Conservation (phyloP, 1,140 invertebrate genomes). For the Drosophila takahashii region DNA sequence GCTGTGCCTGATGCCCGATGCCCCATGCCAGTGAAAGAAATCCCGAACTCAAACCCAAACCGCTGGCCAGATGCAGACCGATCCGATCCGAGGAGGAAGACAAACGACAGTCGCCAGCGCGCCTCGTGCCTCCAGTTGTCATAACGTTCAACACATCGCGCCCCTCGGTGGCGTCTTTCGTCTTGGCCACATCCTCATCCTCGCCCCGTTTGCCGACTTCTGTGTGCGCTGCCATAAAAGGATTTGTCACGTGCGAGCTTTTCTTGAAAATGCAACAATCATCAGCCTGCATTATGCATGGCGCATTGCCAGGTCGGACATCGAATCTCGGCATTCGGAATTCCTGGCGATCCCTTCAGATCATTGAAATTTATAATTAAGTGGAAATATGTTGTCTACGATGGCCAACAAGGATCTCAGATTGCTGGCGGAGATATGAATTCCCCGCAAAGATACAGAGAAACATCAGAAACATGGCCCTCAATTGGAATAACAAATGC, state of each 20-base stretch:
- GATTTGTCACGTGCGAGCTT: conserved; percentile 85
- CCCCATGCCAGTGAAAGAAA: conserved; percentile 11
- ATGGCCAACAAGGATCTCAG: conserved; percentile 54
- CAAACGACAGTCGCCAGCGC: conserved; percentile 52
- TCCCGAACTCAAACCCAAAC: conserved; percentile 12
- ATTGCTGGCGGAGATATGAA: conserved; percentile 54
- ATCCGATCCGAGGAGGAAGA: conserved; percentile 21
- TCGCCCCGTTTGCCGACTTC: neutral
- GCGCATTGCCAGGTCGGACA: conserved; percentile 38
- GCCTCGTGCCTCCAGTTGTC: conserved; percentile 79
- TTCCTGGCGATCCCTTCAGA: conserved; percentile 50
- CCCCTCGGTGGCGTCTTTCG: conserved; percentile 45
- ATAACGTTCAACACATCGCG: conserved; percentile 80
- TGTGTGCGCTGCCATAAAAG: conserved; percentile 81
- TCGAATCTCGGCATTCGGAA: conserved; percentile 64
- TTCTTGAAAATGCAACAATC: conserved; percentile 84
- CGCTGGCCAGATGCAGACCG: conserved; percentile 44
- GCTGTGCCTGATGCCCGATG: conserved; percentile 44
- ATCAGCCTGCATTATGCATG: conserved; percentile 81
- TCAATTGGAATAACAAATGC: conserved; percentile 50
- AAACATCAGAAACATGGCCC: neutral
- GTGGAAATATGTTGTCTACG: conserved; percentile 69
- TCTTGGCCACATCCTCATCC: conserved; percentile 6
- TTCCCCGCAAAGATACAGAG: conserved; percentile 5
- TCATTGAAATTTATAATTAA: conserved; percentile 83